Percentiles rank a stretch among this genome's conserved stretches.
Evolutionary conservation across 2,888 invertebrate genomes (phyloP).

Genomic region (Thecophora atra): DNA sequence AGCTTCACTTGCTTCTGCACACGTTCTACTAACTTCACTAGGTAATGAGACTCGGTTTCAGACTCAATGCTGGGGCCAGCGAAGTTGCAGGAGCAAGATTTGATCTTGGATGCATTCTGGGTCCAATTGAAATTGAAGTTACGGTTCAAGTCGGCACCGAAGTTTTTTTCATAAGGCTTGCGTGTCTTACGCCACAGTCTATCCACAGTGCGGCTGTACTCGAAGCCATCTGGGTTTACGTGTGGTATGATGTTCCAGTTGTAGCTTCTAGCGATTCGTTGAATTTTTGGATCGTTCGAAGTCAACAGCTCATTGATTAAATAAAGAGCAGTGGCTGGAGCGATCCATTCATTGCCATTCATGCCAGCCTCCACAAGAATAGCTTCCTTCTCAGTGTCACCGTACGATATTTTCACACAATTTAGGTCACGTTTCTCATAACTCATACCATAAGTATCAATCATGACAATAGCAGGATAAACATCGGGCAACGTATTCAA

Average conservation of each 20-base stretch:
- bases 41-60: constrained; percentile 70
- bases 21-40: neutral
- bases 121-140: constrained; percentile 75
- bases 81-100: constrained; percentile 65
- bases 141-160: constrained; percentile 73
- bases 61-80: constrained; percentile 70
- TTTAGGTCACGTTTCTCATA: constrained; percentile 58
- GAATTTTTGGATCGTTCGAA: constrained; percentile 68
- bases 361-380: constrained; percentile 74
- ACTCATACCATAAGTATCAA: constrained; percentile 67
- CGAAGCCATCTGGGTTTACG: constrained; percentile 81
- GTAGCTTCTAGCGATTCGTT: constrained; percentile 68
- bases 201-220: constrained; percentile 72
- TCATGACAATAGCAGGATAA: constrained; percentile 66
- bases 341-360: constrained; percentile 81
- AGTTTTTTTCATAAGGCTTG: constrained; percentile 60
- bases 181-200: constrained; percentile 76
- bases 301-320: constrained; percentile 69
- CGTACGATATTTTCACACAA: constrained; percentile 70
- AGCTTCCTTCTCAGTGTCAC: constrained; percentile 69
- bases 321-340: constrained; percentile 69
- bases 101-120: constrained; percentile 68
- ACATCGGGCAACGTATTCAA: constrained; percentile 66
- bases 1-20: constrained; percentile 69
- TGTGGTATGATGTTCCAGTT: constrained; percentile 82